Evolutionary conservation across 92 coral and sea anemone species (phyloP).

Genomic region (Zoanthus gigantus): DNA sequence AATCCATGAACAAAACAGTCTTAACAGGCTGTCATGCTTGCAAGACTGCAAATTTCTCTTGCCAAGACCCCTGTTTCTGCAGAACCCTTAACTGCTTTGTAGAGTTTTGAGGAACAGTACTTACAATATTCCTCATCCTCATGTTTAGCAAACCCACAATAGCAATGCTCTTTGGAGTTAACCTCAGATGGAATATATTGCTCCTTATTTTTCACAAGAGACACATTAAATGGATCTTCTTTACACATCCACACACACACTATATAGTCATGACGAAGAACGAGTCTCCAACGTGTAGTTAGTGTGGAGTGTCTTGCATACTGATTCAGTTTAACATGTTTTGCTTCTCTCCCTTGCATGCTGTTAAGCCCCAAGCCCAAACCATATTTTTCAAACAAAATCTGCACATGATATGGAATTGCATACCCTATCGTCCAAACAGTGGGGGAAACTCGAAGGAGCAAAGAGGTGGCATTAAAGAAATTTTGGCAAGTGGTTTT

Average conservation of each 20-base stretch:
- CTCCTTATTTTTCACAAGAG: slow-evolving; percentile 33
- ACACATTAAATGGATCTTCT: slow-evolving; percentile 53
- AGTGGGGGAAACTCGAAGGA: slow-evolving; percentile 66
- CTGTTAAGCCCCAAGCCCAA: slow-evolving; percentile 55
- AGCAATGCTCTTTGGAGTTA: slow-evolving; percentile 46
- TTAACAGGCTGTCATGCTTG: slow-evolving; percentile 49
- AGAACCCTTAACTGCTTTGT: background rate
- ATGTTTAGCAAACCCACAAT: slow-evolving; percentile 62
- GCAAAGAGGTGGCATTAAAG: slow-evolving; percentile 62
- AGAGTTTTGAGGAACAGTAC: background rate
- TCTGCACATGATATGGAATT: slow-evolving; percentile 57
- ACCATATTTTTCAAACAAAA: slow-evolving; percentile 62
- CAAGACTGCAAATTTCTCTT: slow-evolving; percentile 54
- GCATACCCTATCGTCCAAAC: slow-evolving; percentile 72
- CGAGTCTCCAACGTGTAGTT: slow-evolving; percentile 61
- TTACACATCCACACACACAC: slow-evolving; percentile 59
- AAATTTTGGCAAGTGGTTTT: slow-evolving; percentile 59
- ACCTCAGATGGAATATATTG: slow-evolving; percentile 55
- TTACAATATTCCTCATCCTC: slow-evolving; percentile 27
- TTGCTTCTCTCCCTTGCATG: slow-evolving; percentile 48
- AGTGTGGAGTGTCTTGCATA: slow-evolving; percentile 71
- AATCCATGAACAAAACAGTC: slow-evolving; percentile 38
- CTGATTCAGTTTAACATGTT: slow-evolving; percentile 68
- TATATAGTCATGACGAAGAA: slow-evolving; percentile 70
- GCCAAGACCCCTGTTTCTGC: slow-evolving; percentile 34